Base-by-base conservation (phyloP, 2,113 vertebrate genomes). In the Elachura formosa region DNA sequence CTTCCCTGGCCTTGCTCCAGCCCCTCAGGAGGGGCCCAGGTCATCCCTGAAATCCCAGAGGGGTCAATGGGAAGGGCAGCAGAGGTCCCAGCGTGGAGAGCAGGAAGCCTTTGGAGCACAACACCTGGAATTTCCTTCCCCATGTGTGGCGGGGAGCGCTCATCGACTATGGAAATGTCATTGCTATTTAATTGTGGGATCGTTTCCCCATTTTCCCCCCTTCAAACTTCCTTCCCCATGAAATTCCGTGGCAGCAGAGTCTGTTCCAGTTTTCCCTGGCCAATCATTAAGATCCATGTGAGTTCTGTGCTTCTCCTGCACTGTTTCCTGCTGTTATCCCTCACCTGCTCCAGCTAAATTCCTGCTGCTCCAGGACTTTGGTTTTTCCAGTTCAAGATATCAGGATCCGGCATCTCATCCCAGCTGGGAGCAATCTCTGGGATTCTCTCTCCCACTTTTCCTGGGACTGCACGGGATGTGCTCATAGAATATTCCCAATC, bases 231-330 rank as follows among this genome's bases (percentile, higher is more conserved):
- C 29, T 80, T 52, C 52, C 59, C 59, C 17, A 1, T 21, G 54
- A 13, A 29, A 67, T 84, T 56, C 83, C 22, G 1, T 14, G 45
- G 46, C 68, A 74, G 26, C 10, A n/a, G 68, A 16, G 34, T 20
- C 41, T 12, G 29, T 66, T 64, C 18, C 11, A 11, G 2, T 90
- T 71, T 61, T 40, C n/a, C 16, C 25, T 36, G 75, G n/a, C 12
- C 19, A 12, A 20, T 20, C 21, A 31, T 0, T 12, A 23, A 15
- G 4, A 20, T 9, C 73, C 0, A 0, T 8, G 5, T 6, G 78
- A 51, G 31, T 52, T 76, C 15, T 41, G 52, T 4, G 2, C 73
- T 41, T 3, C 62, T 59, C 56, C 51, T 36, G 33, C 54, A 6
- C 26, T 3, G 5, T 51, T 55, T 22, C 6, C 58, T 56, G 41